Conservation (phyloP, 2,888 invertebrate species). For the Cyclophora albipunctata region DNA sequence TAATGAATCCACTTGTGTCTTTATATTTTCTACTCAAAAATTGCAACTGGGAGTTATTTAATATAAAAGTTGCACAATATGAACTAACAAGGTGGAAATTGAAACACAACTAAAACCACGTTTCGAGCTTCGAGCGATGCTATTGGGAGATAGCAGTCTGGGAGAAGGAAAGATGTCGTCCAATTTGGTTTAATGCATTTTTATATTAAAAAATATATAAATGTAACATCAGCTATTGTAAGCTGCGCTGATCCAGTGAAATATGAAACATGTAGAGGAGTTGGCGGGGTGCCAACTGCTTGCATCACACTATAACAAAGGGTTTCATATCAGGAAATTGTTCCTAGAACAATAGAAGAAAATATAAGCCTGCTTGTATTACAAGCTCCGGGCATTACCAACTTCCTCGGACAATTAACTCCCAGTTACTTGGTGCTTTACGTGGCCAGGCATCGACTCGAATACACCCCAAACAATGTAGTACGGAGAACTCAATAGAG, state of each 20-base stretch:
- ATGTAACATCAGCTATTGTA: conserved; percentile 46
- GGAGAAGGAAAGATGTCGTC: too few species aligned
- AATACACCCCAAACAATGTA: too few species aligned
- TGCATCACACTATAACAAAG: conserved; percentile 63
- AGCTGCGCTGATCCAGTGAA: conserved; percentile 62
- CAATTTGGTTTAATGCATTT: too few species aligned
- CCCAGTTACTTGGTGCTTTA: too few species aligned
- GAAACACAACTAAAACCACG: too few species aligned
- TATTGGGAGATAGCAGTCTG: too few species aligned
- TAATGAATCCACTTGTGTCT: conserved; percentile 38
- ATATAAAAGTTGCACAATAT: too few species aligned
- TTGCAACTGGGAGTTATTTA: too few species aligned
- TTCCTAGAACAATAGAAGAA: conserved; percentile 59
- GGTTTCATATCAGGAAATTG: conserved; percentile 66
- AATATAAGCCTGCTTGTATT: conserved; percentile 46
- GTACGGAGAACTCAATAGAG: too few species aligned
- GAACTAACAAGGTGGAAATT: too few species aligned
- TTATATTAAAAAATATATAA: conserved; percentile 18
- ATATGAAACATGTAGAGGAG: conserved; percentile 63
- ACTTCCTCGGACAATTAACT: conserved; percentile 15
- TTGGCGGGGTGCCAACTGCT: conserved; percentile 63
- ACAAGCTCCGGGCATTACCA: conserved; percentile 27
- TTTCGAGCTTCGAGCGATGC: too few species aligned
- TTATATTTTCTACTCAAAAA: conserved; percentile 11
- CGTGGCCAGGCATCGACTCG: too few species aligned